Evolutionary conservation across 35 echinoderm and acorn worm species (phyloP).

Genomic region (Heliocidaris tuberculata): DNA sequence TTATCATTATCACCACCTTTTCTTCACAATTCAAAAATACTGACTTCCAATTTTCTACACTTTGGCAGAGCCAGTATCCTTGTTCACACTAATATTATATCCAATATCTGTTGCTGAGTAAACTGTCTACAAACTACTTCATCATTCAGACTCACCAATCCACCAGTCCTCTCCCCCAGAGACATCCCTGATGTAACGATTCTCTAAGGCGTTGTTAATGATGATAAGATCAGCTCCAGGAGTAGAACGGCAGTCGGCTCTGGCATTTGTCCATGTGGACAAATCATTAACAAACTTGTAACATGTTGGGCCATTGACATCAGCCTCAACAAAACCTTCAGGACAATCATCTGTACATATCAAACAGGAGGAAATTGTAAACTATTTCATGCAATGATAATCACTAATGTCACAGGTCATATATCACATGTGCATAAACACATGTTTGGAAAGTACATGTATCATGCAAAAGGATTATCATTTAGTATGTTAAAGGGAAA

Average conservation of each 20-base stretch:
- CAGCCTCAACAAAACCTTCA: slow-evolving; percentile 64
- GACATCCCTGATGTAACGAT: slow-evolving; percentile 58
- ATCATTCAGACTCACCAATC: slow-evolving; percentile 63
- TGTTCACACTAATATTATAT: too few relatives aligned
- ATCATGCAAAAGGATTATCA: neutral
- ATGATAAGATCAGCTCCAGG: slow-evolving; percentile 72
- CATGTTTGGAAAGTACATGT: neutral
- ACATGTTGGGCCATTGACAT: slow-evolving; percentile 59
- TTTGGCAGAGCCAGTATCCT: too few relatives aligned
- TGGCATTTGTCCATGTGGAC: slow-evolving; percentile 68
- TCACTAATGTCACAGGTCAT: neutral
- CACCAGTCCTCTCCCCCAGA: slow-evolving; percentile 68
- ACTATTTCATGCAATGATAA: neutral
- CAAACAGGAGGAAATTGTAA: neutral
- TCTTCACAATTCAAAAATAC: too few relatives aligned
- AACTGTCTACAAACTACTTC: too few relatives aligned
- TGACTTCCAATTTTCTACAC: too few relatives aligned
- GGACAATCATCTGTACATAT: slow-evolving; percentile 67
- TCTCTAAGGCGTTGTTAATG: slow-evolving; percentile 76
- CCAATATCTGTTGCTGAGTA: too few relatives aligned
- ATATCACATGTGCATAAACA: neutral
- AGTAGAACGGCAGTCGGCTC: slow-evolving; percentile 77
- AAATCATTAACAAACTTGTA: slow-evolving; percentile 64
- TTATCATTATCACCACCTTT: too few relatives aligned
- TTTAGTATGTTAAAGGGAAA: neutral